phyloP scores from a whole-genome alignment of 1,140 invertebrate species.

The Pseudomyrmex gracilis region DNA sequence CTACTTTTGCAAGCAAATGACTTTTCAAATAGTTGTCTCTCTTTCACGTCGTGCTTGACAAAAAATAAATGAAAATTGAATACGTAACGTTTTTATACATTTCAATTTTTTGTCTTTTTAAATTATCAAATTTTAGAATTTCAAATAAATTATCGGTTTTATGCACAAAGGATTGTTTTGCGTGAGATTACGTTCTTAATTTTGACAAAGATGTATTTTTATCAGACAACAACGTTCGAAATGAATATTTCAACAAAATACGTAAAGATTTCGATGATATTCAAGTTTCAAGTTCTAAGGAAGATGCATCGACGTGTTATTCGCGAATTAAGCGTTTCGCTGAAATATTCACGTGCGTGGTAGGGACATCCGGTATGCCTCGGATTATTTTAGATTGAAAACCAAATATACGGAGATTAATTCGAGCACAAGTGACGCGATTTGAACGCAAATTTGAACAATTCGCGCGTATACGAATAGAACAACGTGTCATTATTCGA shows the following conservation, averaged over 20 bases:
- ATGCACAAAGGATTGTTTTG: background rate
- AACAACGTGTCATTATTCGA: background rate
- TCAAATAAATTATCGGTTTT: too few species aligned
- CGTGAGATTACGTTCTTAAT: background rate
- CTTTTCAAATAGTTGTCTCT: background rate
- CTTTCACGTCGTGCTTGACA: background rate
- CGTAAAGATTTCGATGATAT: too few species aligned
- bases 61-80: background rate
- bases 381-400: slow-evolving; percentile 27
- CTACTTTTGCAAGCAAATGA: background rate
- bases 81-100: too few species aligned
- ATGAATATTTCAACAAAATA: too few species aligned
- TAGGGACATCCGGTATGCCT: slow-evolving; percentile 4
- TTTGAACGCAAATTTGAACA: slow-evolving; percentile 1
- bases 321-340: slow-evolving; percentile 1
- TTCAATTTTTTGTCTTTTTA: too few species aligned
- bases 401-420: background rate
- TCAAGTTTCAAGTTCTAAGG: background rate
- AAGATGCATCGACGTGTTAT: background rate
- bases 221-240: too few species aligned
- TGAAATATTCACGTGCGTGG: background rate
- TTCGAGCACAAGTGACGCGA: background rate
- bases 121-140: too few species aligned
- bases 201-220: background rate
- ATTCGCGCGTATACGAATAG: background rate